Conservation (phyloP, 2,113 vertebrate species). For the Tragelaphus strepsiceros region DNA sequence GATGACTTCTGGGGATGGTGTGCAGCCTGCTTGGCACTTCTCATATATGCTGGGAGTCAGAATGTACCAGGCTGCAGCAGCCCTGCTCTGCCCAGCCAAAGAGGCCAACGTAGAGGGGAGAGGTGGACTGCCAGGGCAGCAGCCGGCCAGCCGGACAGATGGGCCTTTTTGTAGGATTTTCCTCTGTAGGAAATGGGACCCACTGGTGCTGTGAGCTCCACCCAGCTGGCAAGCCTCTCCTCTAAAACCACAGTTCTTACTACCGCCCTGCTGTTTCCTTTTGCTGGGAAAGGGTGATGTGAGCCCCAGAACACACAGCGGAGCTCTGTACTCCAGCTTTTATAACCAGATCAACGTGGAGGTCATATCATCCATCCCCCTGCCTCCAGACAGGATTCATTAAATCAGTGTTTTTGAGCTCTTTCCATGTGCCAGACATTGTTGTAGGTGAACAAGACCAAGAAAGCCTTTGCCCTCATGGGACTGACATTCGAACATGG, state of each 20-base stretch:
- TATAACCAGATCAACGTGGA: neutral
- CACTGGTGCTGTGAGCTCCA: neutral
- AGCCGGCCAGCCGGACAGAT: neutral
- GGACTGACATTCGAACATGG: neutral
- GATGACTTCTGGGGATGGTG: neutral
- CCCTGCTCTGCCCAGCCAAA: neutral
- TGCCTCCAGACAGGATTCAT: neutral
- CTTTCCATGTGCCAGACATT: neutral
- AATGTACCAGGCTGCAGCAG: neutral
- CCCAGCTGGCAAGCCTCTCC: constrained; percentile 10
- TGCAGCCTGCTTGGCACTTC: neutral
- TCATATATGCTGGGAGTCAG: neutral
- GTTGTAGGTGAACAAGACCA: neutral
- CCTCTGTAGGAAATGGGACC: constrained; percentile 27
- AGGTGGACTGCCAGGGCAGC: neutral
- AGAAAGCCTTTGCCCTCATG: neutral
- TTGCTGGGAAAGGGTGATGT: neutral
- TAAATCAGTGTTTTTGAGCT: neutral
- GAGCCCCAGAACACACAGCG: neutral
- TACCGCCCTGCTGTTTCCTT: neutral
- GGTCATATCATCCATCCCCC: neutral
- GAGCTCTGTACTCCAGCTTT: neutral
- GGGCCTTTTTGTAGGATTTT: constrained; percentile 16
- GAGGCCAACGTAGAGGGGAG: neutral
- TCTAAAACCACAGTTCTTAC: constrained; percentile 30